Conservation (phyloP, 2,888 invertebrate species). For the Drosophila testacea region DNA sequence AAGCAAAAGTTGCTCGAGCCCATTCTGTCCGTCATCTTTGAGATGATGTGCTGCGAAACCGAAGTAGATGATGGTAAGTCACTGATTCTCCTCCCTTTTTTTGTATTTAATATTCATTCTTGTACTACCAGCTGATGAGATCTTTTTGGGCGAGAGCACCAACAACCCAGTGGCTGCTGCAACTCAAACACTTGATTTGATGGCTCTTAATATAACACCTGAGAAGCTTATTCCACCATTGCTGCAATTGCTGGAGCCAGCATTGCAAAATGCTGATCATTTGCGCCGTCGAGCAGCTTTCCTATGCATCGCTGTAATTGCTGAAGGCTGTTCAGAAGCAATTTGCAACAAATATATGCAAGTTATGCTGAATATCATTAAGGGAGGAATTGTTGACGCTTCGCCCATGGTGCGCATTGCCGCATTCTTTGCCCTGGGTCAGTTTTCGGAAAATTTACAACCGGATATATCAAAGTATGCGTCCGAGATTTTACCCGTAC, state of each 20-base stretch:
- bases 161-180: conserved; percentile 89
- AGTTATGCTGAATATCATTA: conserved; percentile 89
- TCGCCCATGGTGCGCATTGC: conserved; percentile 89
- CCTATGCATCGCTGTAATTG: conserved; percentile 90
- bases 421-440: conserved; percentile 92
- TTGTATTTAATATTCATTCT: neutral
- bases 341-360: conserved; percentile 90
- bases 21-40: conserved; percentile 89
- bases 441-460: conserved; percentile 92
- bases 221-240: conserved; percentile 91
- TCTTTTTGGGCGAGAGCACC: conserved; percentile 88
- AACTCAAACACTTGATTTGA: conserved; percentile 90
- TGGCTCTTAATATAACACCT: conserved; percentile 91
- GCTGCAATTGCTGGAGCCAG: conserved; percentile 88
- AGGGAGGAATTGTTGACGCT: conserved; percentile 89
- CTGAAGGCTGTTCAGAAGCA: conserved; percentile 92
- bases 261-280: conserved; percentile 87
- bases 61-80: conserved; percentile 88
- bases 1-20: conserved; percentile 90
- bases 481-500: conserved; percentile 89
- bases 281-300: conserved; percentile 90
- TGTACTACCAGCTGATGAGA: conserved; percentile 87
- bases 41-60: conserved; percentile 88
- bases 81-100: too few species aligned
- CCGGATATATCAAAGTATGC: conserved; percentile 92